Percentiles rank a stretch among this genome's conserved stretches.
Conservation (phyloP, 2,797 vertebrate genomes). For the Heteromormyrus szaboi region DNA sequence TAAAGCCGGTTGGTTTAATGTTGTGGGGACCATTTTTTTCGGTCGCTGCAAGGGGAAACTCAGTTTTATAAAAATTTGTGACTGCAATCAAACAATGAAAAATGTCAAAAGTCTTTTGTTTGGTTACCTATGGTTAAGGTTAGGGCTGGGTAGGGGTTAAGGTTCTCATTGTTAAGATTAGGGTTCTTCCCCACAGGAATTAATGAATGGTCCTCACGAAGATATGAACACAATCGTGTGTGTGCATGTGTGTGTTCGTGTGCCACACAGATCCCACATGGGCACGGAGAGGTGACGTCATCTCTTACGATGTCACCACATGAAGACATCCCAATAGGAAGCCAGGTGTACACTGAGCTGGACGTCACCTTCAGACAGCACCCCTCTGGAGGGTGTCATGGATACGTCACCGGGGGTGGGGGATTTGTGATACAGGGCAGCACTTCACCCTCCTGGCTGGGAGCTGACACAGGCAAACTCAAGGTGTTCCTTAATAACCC, state of each 20-base stretch:
- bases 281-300: not conserved
- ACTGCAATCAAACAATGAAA: not conserved
- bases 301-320: not conserved
- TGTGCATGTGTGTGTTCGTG: not conserved
- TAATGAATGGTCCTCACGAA: not conserved
- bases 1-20: not conserved
- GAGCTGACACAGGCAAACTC: not conserved
- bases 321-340: not conserved
- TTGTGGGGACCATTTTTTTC: not conserved
- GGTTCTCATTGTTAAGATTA: not conserved
- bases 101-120: not conserved
- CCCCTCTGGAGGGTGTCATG: not conserved
- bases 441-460: not conserved
- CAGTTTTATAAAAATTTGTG: not conserved
- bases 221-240: not conserved
- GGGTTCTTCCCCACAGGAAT: not conserved
- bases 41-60: not conserved
- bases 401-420: not conserved
- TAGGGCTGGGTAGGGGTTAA: not conserved
- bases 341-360: too few relatives aligned
- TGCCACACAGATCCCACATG: not conserved
- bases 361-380: too few relatives aligned
- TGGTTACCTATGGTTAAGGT: not conserved
- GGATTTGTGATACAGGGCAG: not conserved
- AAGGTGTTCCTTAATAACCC: not conserved